phyloP scores from a whole-genome alignment of 2,888 invertebrate genomes.

The Eurois occulta region DNA sequence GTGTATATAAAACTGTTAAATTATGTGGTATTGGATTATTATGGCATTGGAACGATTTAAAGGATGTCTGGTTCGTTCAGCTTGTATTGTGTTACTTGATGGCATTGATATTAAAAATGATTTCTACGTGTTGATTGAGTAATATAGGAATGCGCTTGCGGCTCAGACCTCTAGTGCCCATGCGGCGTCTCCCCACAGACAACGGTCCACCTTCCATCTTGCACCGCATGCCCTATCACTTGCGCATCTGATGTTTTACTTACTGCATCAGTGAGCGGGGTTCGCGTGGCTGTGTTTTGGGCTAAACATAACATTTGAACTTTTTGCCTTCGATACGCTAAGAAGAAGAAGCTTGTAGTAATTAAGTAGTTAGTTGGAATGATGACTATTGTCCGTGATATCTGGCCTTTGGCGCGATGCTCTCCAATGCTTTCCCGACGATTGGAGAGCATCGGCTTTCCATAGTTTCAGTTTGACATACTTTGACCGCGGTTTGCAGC shows the following conservation, averaged over 20 bases:
- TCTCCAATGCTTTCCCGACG: not conserved
- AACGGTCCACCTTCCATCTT: too few relatives aligned
- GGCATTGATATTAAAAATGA: not conserved
- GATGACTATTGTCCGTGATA: not conserved
- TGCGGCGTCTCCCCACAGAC: too few relatives aligned
- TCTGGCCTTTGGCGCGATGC: not conserved
- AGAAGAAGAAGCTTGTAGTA: not conserved
- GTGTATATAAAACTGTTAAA: constrained; percentile 25
- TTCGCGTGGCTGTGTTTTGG: too few relatives aligned
- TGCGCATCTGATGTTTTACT: too few relatives aligned
- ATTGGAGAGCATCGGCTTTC: too few relatives aligned
- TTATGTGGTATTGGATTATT: constrained; percentile 3
- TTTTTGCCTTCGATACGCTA: too few relatives aligned
- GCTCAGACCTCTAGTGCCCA: too few relatives aligned
- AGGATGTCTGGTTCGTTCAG: constrained; percentile 1
- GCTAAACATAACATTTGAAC: too few relatives aligned
- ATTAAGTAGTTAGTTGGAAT: not conserved
- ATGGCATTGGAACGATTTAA: not conserved
- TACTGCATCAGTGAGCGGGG: too few relatives aligned
- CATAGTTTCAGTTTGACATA: not conserved
- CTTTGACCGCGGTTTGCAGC: not conserved
- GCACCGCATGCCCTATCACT: too few relatives aligned
- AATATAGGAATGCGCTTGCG: not conserved
- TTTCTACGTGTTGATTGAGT: not conserved
- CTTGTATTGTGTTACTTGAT: constrained; percentile 5